Evolutionary conservation across 2,113 vertebrate genomes (phyloP).

Genomic region (Nematolebias whitei): DNA sequence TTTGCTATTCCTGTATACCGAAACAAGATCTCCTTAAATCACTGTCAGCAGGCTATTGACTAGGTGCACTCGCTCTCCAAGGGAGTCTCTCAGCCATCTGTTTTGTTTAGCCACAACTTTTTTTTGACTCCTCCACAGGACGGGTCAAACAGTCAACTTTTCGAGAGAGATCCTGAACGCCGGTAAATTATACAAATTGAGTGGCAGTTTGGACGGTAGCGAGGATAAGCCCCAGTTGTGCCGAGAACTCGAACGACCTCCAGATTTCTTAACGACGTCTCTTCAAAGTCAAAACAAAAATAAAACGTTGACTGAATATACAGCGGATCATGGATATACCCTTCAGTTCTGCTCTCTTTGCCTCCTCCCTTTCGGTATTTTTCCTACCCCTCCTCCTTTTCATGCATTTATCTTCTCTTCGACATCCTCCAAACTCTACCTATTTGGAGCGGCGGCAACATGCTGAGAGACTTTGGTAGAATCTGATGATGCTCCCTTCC

Average conservation of each 20-base stretch:
- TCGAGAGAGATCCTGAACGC: slow-evolving; percentile 38
- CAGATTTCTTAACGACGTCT: slow-evolving; percentile 75
- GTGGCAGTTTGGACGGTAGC: no score
- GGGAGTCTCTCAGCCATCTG: slow-evolving; percentile 52
- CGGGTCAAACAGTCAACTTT: slow-evolving; percentile 61
- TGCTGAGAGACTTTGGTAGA: slow-evolving; percentile 65
- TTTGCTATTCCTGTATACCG: slow-evolving; percentile 43
- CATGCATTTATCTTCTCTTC: slow-evolving; percentile 33
- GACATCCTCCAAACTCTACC: slow-evolving; percentile 42
- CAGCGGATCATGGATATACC: slow-evolving; percentile 48
- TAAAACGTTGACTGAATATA: slow-evolving; percentile 63
- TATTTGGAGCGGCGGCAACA: slow-evolving; percentile 57
- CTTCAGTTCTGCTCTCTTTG: slow-evolving; percentile 32
- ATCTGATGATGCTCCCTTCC: slow-evolving; percentile 70
- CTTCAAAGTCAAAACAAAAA: slow-evolving; percentile 62
- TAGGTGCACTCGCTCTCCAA: slow-evolving; percentile 23
- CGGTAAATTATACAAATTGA: no score
- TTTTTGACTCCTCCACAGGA: slow-evolving; percentile 60
- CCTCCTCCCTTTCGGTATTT: not conserved
- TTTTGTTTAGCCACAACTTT: slow-evolving; percentile 65
- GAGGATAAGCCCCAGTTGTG: no score
- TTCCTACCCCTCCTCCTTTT: slow-evolving; percentile 10
- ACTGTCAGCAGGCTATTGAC: slow-evolving; percentile 57
- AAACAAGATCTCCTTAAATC: slow-evolving; percentile 60
- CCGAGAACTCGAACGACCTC: slow-evolving; percentile 62